Conservation (phyloP, 2,113 vertebrate genomes). For the Microcebus murinus region DNA sequence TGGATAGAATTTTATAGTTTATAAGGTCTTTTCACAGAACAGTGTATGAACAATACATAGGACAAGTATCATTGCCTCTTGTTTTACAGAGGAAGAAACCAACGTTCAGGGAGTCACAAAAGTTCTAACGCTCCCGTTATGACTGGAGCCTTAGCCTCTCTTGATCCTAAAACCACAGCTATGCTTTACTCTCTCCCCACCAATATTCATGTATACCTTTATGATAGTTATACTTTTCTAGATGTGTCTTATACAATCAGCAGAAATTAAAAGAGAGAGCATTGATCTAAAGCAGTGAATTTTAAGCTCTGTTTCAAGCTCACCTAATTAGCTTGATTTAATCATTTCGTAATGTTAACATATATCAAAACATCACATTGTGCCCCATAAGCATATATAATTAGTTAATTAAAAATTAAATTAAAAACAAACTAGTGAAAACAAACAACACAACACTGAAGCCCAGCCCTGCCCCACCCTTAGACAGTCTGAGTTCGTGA, state of each 20-base stretch:
- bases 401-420: not conserved
- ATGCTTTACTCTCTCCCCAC: not conserved
- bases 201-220: not conserved
- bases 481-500: not conserved
- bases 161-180: not conserved
- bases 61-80: not conserved
- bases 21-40: not conserved
- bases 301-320: not conserved
- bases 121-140: not conserved
- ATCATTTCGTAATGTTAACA: not conserved
- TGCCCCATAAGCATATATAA: not conserved
- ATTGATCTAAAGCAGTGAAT: constrained; percentile 19
- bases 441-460: not conserved
- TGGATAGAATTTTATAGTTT: constrained; percentile 18
- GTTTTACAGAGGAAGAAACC: constrained; percentile 37
- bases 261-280: constrained; percentile 43
- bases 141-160: not conserved
- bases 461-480: not conserved
- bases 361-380: not conserved
- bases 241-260: not conserved
- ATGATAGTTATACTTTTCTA: not conserved
- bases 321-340: not conserved
- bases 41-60: not conserved
- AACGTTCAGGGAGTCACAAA: not conserved
- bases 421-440: not conserved